A percentile compares a stretch with the other conserved stretches of the same genome.
Evolutionary conservation across 2,797 vertebrate genomes (phyloP).

Genomic region (Acridotheres tristis): DNA sequence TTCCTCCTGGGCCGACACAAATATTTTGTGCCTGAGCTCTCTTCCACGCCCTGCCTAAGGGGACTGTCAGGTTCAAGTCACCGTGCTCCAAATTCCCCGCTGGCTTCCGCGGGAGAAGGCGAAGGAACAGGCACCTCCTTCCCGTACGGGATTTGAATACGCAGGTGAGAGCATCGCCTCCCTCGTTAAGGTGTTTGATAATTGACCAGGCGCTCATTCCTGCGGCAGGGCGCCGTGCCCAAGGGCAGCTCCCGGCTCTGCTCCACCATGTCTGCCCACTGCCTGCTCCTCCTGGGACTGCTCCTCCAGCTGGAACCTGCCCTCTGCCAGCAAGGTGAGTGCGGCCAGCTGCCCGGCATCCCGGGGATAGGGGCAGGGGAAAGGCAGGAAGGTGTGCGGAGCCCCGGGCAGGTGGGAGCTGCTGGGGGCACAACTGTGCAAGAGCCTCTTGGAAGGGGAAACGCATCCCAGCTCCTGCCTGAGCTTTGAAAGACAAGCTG

Average conservation of each 20-base stretch:
- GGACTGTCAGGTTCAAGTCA: background rate
- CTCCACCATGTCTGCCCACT: constrained; percentile 46
- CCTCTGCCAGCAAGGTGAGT: constrained; percentile 82
- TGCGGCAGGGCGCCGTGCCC: constrained; percentile 52
- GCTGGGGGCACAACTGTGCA: accelerated
- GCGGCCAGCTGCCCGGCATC: background rate
- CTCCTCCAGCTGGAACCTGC: constrained; percentile 47
- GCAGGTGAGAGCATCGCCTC: constrained; percentile 29
- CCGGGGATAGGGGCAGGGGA: background rate
- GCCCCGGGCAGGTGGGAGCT: accelerated
- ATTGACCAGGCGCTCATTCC: constrained; percentile 58
- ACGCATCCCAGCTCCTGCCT: background rate
- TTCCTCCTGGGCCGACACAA: background rate
- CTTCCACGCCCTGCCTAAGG: background rate
- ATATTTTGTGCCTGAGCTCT: background rate
- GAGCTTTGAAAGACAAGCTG: background rate
- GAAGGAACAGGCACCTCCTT: background rate
- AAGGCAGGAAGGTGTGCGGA: accelerated
- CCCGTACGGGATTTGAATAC: constrained; percentile 19
- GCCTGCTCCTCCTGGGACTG: constrained; percentile 54
- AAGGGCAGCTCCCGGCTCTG: background rate
- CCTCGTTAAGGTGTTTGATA: constrained; percentile 48
- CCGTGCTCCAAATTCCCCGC: background rate
- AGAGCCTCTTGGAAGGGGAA: background rate
- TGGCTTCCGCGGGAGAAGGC: background rate